phyloP scores from a whole-genome alignment of 2,113 vertebrate genomes.

The Orthonyx spaldingii region DNA sequence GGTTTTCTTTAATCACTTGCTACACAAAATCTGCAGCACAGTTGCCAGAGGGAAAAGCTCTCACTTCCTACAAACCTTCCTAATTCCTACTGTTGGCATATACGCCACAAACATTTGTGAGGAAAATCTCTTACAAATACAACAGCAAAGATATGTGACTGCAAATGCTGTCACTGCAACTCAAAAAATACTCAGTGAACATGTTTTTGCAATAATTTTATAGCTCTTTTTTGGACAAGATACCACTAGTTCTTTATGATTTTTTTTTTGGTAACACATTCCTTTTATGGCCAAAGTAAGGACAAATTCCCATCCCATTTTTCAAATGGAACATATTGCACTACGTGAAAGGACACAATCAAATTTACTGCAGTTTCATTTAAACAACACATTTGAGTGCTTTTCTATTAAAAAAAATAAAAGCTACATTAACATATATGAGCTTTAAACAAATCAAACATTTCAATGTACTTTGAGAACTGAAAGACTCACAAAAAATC shows the following conservation, averaged over 20 bases:
- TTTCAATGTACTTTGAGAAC: background rate
- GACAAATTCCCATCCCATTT: background rate
- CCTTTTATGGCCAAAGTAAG: background rate
- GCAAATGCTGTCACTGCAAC: background rate
- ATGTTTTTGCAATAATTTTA: background rate
- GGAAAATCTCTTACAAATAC: background rate
- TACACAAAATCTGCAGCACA: background rate
- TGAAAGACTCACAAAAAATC: background rate
- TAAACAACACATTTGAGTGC: background rate
- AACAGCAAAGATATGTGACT: background rate
- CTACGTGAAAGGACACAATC: background rate
- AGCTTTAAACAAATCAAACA: background rate
- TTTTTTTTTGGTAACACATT: background rate
- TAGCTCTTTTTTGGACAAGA: background rate
- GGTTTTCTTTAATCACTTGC: background rate
- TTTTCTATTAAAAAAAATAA: background rate
- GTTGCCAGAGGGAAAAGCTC: background rate
- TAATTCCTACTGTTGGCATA: background rate
- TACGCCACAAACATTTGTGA: background rate
- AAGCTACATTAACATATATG: background rate
- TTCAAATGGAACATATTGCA: background rate
- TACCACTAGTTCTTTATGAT: background rate
- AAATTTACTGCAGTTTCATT: background rate
- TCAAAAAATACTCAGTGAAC: background rate
- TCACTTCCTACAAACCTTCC: background rate